Percentiles rank a stretch among this genome's conserved stretches.
phyloP scores from a whole-genome alignment of 1,140 invertebrate species.

The Lysiphlebus fabarum region DNA sequence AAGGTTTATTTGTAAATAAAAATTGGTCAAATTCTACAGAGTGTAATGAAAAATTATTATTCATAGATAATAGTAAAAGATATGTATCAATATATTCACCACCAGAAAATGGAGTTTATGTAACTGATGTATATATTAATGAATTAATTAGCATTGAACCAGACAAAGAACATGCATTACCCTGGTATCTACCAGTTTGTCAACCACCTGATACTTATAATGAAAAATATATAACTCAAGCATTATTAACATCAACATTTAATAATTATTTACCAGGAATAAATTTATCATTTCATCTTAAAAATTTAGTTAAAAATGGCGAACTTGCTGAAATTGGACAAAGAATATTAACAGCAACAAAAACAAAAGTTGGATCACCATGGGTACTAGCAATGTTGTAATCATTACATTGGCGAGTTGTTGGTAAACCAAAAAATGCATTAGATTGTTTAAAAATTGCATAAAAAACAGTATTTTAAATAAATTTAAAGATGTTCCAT shows the following conservation, averaged over 20 bases:
- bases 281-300: no score
- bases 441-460: constrained; percentile 64
- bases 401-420: constrained; percentile 67
- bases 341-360: no score
- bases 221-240: no score
- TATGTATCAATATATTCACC: constrained; percentile 63
- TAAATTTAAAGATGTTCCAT: constrained; percentile 58
- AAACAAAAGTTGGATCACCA: constrained; percentile 64
- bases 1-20: no score
- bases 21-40: constrained; percentile 36
- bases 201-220: no score
- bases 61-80: constrained; percentile 30
- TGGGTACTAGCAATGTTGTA: constrained; percentile 65
- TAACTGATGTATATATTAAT: constrained; percentile 55
- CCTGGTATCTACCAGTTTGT: no score
- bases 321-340: no score
- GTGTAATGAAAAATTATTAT: constrained; percentile 31
- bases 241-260: no score
- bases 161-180: no score
- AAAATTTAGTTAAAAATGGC: no score
- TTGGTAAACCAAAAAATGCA: constrained; percentile 61
- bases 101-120: constrained; percentile 73
- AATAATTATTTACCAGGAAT: no score
- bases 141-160: constrained; percentile 62
- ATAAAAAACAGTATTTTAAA: constrained; percentile 54